A percentile compares a stretch with the other conserved stretches of the same genome.
These are phyloP conservation scores for Eupithecia vulgata DNA, from an alignment of 2,888 invertebrate species.

Conservation along the genomic window DNA sequence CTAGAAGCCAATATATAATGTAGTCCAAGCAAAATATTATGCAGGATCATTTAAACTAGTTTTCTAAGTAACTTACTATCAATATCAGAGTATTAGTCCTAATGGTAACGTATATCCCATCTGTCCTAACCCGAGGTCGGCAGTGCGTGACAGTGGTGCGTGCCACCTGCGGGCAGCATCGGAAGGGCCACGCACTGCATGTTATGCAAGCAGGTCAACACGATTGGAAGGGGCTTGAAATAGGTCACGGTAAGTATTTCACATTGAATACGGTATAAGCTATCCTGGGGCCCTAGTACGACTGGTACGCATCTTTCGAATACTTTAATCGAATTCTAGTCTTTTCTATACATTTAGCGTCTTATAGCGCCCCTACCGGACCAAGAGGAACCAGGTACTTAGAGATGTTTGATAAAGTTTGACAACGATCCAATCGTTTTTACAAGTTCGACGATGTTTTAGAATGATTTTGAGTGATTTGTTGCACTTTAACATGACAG, in stretches of 20 bases:
- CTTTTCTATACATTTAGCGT: too few relatives aligned
- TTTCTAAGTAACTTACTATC: not conserved
- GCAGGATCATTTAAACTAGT: not conserved
- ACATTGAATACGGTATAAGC: not conserved
- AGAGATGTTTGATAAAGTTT: too few relatives aligned
- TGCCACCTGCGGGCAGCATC: not conserved
- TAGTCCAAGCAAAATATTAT: too few relatives aligned
- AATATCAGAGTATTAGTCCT: not conserved
- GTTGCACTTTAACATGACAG: too few relatives aligned
- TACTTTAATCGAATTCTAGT: too few relatives aligned
- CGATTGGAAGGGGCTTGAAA: not conserved
- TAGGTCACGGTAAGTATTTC: not conserved
- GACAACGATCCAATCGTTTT: too few relatives aligned
- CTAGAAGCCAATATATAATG: not conserved
- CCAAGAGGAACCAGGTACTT: too few relatives aligned
- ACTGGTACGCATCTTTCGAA: too few relatives aligned
- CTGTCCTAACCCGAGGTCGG: slow-evolving; percentile 5
- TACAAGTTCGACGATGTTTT: too few relatives aligned
- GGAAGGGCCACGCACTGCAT: not conserved
- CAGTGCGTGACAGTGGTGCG: slow-evolving; percentile 3
- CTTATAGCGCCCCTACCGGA: too few relatives aligned
- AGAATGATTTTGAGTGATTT: too few relatives aligned
- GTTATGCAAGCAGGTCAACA: slow-evolving; percentile 16
- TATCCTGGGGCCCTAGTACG: too few relatives aligned
- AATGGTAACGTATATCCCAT: slow-evolving; percentile 21